Evolutionary conservation across 2,797 vertebrate species (phyloP), one percentile per base, ranked within the genome.

Genomic region (Brotogeris chrysoptera): DNA sequence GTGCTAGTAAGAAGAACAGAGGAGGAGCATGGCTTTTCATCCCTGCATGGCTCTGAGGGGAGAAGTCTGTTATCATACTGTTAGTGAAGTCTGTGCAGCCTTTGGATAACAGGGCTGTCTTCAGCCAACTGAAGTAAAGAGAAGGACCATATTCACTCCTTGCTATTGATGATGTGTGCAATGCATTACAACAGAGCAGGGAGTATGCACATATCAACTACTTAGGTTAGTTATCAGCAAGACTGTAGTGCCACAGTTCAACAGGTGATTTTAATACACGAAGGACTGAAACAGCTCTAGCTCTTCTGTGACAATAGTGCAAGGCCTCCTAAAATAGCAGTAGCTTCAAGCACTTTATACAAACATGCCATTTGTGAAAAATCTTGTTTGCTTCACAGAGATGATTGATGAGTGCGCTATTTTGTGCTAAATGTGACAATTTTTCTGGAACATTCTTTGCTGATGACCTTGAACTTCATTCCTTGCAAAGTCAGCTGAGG

Each of bases 381-480:
- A 72, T 84, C 61, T 50, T 90, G 27, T 78, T 95, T 91, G 65
- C 73, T 91, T 90, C 91, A 53, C 76, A 53, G 82, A 78, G 61
- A 53, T 91, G 90, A 94, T 76, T 65, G 91, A 94, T 90, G 91
- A 95, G 19, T 53, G 17, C 88, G 65, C 5, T 95, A 76, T 92
- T 95, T 90, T 88, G 59, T 90, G 82, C 90, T 94, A 95, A 93
- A 93, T 90, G 72, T 63, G 88, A 90, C 77, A 90, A 52, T 47
- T 86, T 97, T 97, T 96, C 55, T 95, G 86, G 86, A 95, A 93
- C 90, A 87, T 94, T 95, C 74, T 44, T 81, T n/a, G 18, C 19
- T 77, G 71, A 70, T 89, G 88, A 90, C 78, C 50, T 32, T 90
- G 90, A 94, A 70, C 60, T 95, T 94, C 66, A 32, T 24, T 93